Percentiles rank a stretch among this genome's conserved stretches.
These are phyloP conservation scores for Gymnogyps californianus DNA, from an alignment of 2,113 vertebrate genomes.

Conservation along the genomic window DNA sequence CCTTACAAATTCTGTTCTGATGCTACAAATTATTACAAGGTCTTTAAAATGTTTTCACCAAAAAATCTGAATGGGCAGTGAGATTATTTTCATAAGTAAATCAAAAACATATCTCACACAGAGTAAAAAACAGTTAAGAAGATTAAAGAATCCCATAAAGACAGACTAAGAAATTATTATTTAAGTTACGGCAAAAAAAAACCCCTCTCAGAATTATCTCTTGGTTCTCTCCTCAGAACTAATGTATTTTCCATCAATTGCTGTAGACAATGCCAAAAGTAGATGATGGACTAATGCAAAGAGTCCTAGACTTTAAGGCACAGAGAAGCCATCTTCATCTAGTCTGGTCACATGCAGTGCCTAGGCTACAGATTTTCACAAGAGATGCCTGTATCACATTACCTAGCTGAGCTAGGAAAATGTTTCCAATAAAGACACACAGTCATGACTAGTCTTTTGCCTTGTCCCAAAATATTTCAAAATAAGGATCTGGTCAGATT, in stretches of 20 bases:
- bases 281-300: not conserved
- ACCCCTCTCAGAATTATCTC: not conserved
- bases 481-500: not conserved
- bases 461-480: not conserved
- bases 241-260: not conserved
- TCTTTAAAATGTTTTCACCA: not conserved
- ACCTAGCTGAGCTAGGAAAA: not conserved
- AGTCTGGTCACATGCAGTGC: not conserved
- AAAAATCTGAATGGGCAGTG: not conserved
- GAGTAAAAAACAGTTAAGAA: not conserved
- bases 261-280: not conserved
- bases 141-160: not conserved
- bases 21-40: not conserved
- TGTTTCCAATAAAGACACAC: not conserved
- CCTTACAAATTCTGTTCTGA: not conserved
- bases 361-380: not conserved
- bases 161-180: not conserved
- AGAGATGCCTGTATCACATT: not conserved
- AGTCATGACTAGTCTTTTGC: not conserved
- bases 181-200: not conserved
- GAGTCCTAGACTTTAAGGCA: not conserved
- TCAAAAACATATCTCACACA: not conserved
- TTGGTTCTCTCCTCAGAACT: not conserved
- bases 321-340: not conserved
- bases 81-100: not conserved